A percentile compares a stretch with the other conserved stretches of the same genome.
These are phyloP conservation scores for Lacerta agilis DNA, from an alignment of 2,797 vertebrate genomes.

Conservation along the genomic window DNA sequence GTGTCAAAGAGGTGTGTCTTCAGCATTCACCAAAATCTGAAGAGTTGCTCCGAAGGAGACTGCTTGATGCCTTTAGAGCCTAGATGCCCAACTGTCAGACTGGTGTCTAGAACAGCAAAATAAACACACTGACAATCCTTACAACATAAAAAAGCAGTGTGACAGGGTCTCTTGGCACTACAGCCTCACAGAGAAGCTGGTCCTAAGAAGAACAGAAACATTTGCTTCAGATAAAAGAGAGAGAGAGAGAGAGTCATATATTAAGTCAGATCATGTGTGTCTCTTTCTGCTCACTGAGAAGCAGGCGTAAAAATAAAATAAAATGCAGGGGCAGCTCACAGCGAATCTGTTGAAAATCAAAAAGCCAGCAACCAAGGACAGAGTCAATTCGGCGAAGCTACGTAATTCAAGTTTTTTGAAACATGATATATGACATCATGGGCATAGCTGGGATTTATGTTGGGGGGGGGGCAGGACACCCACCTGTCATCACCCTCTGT, in stretches of 20 bases:
- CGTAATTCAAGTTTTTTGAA: too few relatives aligned
- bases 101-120: conserved; percentile 2
- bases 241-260: conserved; percentile 20
- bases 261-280: conserved; percentile 54
- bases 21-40: too few relatives aligned
- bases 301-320: background rate
- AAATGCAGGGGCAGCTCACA: background rate
- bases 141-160: conserved; percentile 36
- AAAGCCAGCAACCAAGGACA: conserved; percentile 26
- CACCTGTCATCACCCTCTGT: too few relatives aligned
- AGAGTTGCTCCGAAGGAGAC: too few relatives aligned
- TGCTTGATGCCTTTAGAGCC: background rate
- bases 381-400: too few relatives aligned
- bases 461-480: too few relatives aligned
- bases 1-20: too few relatives aligned
- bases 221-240: too few relatives aligned
- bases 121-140: conserved; percentile 31
- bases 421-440: too few relatives aligned
- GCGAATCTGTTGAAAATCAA: background rate
- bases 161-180: conserved; percentile 56
- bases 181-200: conserved; percentile 63
- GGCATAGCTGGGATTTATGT: too few relatives aligned
- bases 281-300: conserved; percentile 32
- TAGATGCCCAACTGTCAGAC: conserved; percentile 5
- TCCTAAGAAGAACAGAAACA: conserved; percentile 27